Evolutionary conservation across 2,888 invertebrate species (phyloP), one percentile per base, ranked within the genome.

Genomic region (Meghimatium bilineatum): DNA sequence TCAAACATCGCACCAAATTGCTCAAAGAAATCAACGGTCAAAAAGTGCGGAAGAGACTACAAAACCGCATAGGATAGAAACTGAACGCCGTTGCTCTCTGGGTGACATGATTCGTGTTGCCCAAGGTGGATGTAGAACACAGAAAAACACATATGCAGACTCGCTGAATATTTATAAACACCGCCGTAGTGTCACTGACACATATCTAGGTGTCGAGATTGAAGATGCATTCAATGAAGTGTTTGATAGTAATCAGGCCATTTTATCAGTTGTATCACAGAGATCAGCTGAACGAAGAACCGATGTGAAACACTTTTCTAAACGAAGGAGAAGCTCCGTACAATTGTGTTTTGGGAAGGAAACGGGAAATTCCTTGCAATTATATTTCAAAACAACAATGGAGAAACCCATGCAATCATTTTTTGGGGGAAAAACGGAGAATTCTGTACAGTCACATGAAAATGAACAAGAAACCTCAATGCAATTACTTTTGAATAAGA

Each of bases 161-260:
- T 85, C 86, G 1, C 52, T 83, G 26, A 86, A 86, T 80, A 77
- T 85, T 36, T 86, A 86, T 85, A 71, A 78, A 6, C 86, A 86
- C 34, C 77, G 86, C 0, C 72, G 72, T 2, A 86, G 86, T 34
- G 80, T 86, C 3, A 86, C 86, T 6, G 86, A 86, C 52, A 86
- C 86, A 0, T 86, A 85, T 74, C 79, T 86, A 60, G 86, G 86
- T 14, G 75, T 69, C 14, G 84, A 84, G 8, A 84, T 84, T 3
- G 36, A 56, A 0, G 86, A 83, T n/a, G 84, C 82, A 23, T 38
- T n/a, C 3, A 82, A 80, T n/a, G 82, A 82, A 23, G 71, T 29
- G 71, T 66, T 82, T 20, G 66, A 75, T 26, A 80, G 63, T 36
- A 74, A 72, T 29, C 76, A 76, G 3, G 85, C 85, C 3, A 72